phyloP scores from a whole-genome alignment of 2,888 invertebrate genomes.

The Theretra japonica region DNA sequence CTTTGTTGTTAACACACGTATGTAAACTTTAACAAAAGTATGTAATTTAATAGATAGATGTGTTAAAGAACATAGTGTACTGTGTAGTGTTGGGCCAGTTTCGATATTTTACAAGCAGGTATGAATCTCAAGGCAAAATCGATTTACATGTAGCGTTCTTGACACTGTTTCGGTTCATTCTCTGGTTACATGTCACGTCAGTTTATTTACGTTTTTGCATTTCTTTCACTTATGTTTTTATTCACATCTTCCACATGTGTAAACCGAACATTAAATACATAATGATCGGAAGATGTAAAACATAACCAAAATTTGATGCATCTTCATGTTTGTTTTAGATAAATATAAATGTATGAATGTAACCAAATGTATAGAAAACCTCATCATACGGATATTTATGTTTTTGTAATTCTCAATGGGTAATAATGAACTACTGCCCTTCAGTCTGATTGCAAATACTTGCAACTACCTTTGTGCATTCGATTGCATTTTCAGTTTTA shows the following conservation, averaged over 20 bases:
- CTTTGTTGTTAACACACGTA: conserved; percentile 39
- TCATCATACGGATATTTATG: too few relatives aligned
- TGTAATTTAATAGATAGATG: background rate
- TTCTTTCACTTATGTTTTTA: background rate
- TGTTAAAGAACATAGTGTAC: conserved; percentile 31
- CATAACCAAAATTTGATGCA: background rate
- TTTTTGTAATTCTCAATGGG: too few relatives aligned
- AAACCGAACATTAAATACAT: background rate
- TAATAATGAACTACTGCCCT: too few relatives aligned
- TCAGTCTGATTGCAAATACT: too few relatives aligned
- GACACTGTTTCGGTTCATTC: conserved; percentile 37
- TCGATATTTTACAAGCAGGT: conserved; percentile 42
- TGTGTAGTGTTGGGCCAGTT: conserved; percentile 39
- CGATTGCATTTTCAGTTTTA: too few relatives aligned
- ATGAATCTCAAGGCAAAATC: conserved; percentile 56
- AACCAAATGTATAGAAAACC: too few relatives aligned
- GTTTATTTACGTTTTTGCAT: background rate
- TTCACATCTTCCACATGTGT: background rate
- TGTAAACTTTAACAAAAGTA: background rate
- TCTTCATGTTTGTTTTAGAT: background rate
- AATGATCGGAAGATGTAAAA: background rate
- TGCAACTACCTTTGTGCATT: too few relatives aligned
- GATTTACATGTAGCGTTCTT: conserved; percentile 48
- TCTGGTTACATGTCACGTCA: background rate
- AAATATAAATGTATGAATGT: too few relatives aligned